phyloP scores from a whole-genome alignment of 1,140 invertebrate species.

The Tribolium castaneum region DNA sequence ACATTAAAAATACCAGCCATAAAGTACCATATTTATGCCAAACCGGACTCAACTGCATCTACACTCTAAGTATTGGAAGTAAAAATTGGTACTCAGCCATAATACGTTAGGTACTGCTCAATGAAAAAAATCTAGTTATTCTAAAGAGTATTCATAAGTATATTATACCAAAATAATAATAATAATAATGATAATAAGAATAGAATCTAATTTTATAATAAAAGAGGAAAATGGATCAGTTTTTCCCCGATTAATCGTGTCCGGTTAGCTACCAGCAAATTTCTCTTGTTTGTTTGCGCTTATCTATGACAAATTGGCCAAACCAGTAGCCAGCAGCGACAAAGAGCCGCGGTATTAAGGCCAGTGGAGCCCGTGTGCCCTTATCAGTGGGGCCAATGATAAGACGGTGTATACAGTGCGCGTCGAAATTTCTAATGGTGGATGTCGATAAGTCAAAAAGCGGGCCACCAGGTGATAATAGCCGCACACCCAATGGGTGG shows the following conservation, averaged over 20 bases:
- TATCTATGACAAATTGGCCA: background rate
- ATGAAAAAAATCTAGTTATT: too few species aligned
- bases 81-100: too few species aligned
- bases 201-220: too few species aligned
- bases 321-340: background rate
- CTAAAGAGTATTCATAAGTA: too few species aligned
- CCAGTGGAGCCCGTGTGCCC: background rate
- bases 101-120: too few species aligned
- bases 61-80: too few species aligned
- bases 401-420: background rate
- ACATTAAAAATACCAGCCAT: too few species aligned
- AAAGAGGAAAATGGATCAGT: background rate
- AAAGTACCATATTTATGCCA: too few species aligned
- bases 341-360: background rate
- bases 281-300: background rate
- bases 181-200: too few species aligned
- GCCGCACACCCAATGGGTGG: conserved; percentile 13
- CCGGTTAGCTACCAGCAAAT: background rate
- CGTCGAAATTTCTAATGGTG: conserved; percentile 48
- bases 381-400: background rate
- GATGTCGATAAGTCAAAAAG: conserved; percentile 42
- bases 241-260: background rate
- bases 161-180: too few species aligned
- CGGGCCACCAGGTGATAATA: conserved; percentile 35
- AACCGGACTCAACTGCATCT: too few species aligned